Evolutionary conservation across 2,113 vertebrate species (phyloP).

Genomic region (Chinchilla lanigera): DNA sequence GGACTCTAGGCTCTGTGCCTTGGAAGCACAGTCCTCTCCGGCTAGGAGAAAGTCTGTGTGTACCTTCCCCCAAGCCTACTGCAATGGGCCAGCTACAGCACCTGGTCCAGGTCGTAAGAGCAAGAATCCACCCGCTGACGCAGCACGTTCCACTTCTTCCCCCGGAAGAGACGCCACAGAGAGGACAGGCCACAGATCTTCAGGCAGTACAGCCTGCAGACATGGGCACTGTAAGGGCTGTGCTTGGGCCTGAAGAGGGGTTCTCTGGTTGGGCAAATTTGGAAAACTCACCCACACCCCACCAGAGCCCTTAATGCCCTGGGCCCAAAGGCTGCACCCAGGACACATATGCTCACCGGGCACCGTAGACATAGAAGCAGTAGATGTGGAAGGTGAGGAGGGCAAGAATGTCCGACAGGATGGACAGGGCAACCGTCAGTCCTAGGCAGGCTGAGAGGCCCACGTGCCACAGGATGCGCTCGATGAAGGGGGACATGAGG

Average conservation of each 20-base stretch:
- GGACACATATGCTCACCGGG: constrained; percentile 88
- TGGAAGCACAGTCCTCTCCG: not conserved
- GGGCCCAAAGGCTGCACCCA: not conserved
- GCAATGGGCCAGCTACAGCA: constrained; percentile 63
- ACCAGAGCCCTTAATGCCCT: not conserved
- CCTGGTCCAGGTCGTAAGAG: constrained; percentile 98
- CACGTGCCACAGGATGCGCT: constrained; percentile 97
- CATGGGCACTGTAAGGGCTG: not conserved
- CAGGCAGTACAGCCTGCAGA: constrained; percentile 93
- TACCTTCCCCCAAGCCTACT: too few relatives aligned
- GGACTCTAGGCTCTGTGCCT: too few relatives aligned
- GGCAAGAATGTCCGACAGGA: constrained; percentile 95
- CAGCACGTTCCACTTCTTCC: constrained; percentile 99
- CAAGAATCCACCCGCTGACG: constrained; percentile 97
- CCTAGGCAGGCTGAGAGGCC: constrained; percentile 95
- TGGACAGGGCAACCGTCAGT: constrained; percentile 93
- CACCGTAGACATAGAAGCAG: constrained; percentile 99
- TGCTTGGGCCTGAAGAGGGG: not conserved
- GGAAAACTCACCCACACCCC: not conserved
- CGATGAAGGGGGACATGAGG: constrained; percentile 96
- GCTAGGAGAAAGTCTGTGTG: not conserved
- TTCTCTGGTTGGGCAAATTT: not conserved
- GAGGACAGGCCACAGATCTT: constrained; percentile 97
- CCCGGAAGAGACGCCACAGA: constrained; percentile 98
- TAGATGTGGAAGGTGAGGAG: constrained; percentile 99